Conservation (phyloP, 2,888 invertebrate species). For the Xestoiulus laeticollis region DNA sequence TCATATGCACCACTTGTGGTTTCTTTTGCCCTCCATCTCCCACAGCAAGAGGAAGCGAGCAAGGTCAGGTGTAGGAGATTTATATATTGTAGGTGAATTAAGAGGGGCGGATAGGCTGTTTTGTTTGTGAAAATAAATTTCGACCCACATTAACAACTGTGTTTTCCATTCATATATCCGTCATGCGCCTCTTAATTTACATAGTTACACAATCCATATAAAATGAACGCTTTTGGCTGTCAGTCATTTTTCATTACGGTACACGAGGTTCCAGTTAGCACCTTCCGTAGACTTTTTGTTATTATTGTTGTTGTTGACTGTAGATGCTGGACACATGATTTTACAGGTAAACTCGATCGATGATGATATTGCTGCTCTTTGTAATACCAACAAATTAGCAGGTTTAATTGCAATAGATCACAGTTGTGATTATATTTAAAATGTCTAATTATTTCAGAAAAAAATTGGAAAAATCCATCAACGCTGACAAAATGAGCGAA, state of each 20-base stretch:
- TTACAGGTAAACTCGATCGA: not conserved
- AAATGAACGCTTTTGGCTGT: not conserved
- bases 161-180: not conserved
- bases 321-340: not conserved
- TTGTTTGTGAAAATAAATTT: slow-evolving; percentile 42
- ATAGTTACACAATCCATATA: not conserved
- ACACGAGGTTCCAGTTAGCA: not conserved
- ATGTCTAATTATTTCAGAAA: not conserved
- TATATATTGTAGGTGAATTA: slow-evolving; percentile 14
- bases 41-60: slow-evolving; percentile 46
- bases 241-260: not conserved
- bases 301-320: not conserved
- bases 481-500: not conserved
- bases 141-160: slow-evolving; percentile 21
- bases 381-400: too few species aligned
- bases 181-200: not conserved
- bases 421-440: not conserved
- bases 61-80: slow-evolving; percentile 44
- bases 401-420: too few species aligned
- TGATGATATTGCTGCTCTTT: not conserved
- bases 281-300: not conserved
- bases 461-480: not conserved
- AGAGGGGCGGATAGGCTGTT: not conserved
- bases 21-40: not conserved
- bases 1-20: not conserved